Percentiles rank a stretch among this genome's conserved stretches.
These are phyloP conservation scores for Ptychobarbus kaznakovi DNA, from an alignment of 2,797 vertebrate species.

Conservation along the genomic window DNA sequence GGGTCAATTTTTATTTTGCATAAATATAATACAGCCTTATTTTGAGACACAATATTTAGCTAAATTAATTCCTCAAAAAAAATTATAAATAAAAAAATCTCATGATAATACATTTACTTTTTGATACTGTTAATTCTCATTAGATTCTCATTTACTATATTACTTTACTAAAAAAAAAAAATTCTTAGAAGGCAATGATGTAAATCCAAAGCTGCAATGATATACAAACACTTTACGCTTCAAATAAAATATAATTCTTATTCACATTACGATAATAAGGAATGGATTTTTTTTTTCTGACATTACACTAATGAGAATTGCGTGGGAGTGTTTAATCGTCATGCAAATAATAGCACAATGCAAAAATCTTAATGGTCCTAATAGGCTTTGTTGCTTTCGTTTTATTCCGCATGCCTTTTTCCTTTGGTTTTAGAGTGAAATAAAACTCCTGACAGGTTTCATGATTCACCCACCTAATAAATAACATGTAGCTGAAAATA, in stretches of 20 bases:
- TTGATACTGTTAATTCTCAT: neutral
- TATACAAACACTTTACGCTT: neutral
- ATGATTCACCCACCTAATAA: conserved; percentile 1
- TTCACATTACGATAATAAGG: neutral
- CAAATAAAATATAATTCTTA: neutral
- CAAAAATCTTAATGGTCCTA: too few species aligned
- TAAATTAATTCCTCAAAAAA: neutral
- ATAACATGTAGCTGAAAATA: neutral
- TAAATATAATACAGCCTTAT: neutral
- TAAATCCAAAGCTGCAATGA: neutral
- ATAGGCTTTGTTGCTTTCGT: neutral
- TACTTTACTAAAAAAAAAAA: neutral
- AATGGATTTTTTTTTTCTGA: neutral
- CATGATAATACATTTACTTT: neutral
- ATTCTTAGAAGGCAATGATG: neutral
- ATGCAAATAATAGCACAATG: neutral
- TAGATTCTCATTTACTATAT: neutral
- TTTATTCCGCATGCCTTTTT: neutral
- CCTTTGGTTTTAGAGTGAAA: neutral
- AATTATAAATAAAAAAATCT: neutral
- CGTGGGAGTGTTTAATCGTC: neutral
- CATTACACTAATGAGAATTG: neutral
- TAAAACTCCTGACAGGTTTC: neutral
- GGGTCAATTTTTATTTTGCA: neutral
- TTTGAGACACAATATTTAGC: neutral